phyloP scores from a whole-genome alignment of 2,113 vertebrate genomes.

The Myanophis thanlyinensis region DNA sequence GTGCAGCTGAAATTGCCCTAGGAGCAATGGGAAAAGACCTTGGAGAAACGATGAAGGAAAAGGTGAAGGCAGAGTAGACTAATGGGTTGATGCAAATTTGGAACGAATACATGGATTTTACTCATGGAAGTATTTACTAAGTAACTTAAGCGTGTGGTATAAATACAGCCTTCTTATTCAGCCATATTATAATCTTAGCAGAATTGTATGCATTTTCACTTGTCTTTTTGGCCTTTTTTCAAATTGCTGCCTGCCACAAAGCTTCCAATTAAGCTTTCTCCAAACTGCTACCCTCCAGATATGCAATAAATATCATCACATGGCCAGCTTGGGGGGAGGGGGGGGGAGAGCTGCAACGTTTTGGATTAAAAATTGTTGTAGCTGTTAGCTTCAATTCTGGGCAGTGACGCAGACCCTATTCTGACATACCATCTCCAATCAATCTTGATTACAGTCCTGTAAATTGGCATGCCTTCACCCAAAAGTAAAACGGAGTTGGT shows the following conservation, averaged over 20 bases:
- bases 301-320: not conserved
- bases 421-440: not conserved
- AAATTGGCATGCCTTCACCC: not conserved
- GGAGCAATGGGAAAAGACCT: not conserved
- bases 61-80: not conserved
- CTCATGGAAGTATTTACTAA: not conserved
- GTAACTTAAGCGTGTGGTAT: not conserved
- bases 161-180: not conserved
- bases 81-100: not conserved
- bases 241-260: not conserved
- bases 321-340: too few species aligned
- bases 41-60: not conserved
- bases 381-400: not conserved
- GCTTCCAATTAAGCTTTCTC: not conserved
- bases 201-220: not conserved
- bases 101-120: not conserved
- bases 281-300: not conserved
- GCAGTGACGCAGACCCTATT: not conserved
- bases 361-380: not conserved
- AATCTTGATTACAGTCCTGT: not conserved
- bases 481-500: not conserved
- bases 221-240: not conserved
- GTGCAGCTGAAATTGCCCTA: not conserved
- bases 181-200: not conserved
- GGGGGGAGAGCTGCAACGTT: not conserved